Evolutionary conservation across 1,140 invertebrate genomes (phyloP).

Genomic region (Probaryconus sp.): DNA sequence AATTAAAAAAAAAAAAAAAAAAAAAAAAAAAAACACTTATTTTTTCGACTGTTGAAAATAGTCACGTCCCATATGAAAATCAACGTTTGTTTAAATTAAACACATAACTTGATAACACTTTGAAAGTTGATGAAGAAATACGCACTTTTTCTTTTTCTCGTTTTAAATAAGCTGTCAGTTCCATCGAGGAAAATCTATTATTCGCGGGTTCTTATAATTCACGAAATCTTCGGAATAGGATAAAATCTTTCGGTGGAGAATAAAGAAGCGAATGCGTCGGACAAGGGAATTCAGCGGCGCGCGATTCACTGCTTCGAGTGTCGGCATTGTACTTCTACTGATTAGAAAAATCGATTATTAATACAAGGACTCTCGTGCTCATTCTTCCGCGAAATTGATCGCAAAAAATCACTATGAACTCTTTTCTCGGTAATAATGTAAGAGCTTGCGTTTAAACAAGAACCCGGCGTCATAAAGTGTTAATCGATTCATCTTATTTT

Average conservation of each 20-base stretch:
- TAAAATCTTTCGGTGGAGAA: constrained; percentile 56
- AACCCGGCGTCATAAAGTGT: constrained; percentile 7
- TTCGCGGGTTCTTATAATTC: constrained; percentile 66
- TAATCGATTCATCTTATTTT: constrained; percentile 13
- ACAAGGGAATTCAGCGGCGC: constrained; percentile 53
- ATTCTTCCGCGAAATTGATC: constrained; percentile 62
- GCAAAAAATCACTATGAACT: constrained; percentile 54
- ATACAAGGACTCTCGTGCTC: constrained; percentile 55
- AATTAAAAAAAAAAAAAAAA: too few species aligned
- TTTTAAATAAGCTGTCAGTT: constrained; percentile 67
- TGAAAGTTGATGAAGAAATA: constrained; percentile 32
- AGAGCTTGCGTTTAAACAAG: constrained; percentile 23
- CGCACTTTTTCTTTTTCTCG: constrained; percentile 33
- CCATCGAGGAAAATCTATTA: constrained; percentile 59
- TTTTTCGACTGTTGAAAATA: too few species aligned
- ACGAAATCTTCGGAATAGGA: constrained; percentile 63
- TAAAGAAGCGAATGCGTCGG: constrained; percentile 64
- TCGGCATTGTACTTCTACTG: constrained; percentile 53
- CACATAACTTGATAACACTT: constrained; percentile 5
- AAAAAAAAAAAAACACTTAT: too few species aligned
- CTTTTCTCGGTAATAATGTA: constrained; percentile 46
- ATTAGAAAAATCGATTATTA: constrained; percentile 63
- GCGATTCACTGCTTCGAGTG: constrained; percentile 57
- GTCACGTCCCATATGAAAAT: too few species aligned
- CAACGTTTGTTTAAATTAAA: neutral